A percentile compares a stretch with the other conserved stretches of the same genome.
Evolutionary conservation across 2,888 invertebrate genomes (phyloP).

Genomic region (Sisyra nigra): DNA sequence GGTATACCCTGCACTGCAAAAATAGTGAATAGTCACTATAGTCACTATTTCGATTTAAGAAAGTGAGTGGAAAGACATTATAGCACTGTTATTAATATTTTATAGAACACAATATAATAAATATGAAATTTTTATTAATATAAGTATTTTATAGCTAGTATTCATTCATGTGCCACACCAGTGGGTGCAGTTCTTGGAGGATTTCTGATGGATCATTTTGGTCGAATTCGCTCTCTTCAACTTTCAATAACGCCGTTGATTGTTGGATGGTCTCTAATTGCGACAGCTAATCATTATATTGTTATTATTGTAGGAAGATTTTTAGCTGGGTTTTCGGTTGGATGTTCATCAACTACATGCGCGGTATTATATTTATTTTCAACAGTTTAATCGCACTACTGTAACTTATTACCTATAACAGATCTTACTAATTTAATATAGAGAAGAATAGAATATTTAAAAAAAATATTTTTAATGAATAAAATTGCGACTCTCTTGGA

Average conservation of each 20-base stretch:
- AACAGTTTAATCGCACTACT: not conserved
- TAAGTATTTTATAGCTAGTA: constrained; percentile 44
- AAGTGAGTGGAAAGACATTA: too few species aligned
- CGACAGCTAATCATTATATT: constrained; percentile 36
- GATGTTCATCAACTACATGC: constrained; percentile 62
- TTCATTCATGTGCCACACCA: constrained; percentile 64
- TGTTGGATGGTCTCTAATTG: constrained; percentile 50
- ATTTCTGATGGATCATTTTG: constrained; percentile 50
- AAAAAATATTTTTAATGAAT: too few species aligned
- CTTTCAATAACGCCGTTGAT: constrained; percentile 46
- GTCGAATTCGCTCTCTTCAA: constrained; percentile 47
- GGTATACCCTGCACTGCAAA: too few species aligned
- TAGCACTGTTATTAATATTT: too few species aligned
- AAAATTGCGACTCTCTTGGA: too few species aligned
- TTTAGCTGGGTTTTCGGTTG: constrained; percentile 55
- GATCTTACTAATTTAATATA: not conserved
- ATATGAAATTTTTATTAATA: too few species aligned
- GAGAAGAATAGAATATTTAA: too few species aligned
- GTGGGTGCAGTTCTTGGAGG: constrained; percentile 57
- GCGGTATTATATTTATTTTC: constrained; percentile 12
- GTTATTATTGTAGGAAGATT: constrained; percentile 46
- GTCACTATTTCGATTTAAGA: too few species aligned
- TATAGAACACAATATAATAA: too few species aligned
- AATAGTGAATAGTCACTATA: too few species aligned
- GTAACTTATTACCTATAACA: not conserved